phyloP scores from a whole-genome alignment of 2,888 invertebrate species.

The Ctena decussata region DNA sequence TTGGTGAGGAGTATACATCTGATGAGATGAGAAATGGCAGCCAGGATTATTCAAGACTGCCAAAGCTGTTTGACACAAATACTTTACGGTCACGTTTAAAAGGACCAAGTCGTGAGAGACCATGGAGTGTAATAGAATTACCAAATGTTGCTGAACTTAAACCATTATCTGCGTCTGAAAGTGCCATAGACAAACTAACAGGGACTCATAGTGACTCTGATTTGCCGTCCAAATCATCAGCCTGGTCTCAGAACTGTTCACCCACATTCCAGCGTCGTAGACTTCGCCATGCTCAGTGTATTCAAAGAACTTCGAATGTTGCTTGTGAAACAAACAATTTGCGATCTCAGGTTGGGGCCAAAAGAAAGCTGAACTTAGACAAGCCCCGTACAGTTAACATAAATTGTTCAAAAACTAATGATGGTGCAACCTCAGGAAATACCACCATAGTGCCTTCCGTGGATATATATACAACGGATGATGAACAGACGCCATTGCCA shows the following conservation, averaged over 20 bases:
- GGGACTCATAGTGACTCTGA: constrained; percentile 68
- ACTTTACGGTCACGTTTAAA: constrained; percentile 64
- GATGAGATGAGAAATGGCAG: constrained; percentile 70
- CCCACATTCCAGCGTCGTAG: constrained; percentile 73
- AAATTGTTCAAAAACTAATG: neutral
- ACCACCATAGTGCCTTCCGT: constrained; percentile 60
- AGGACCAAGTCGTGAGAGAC: constrained; percentile 88
- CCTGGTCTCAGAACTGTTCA: constrained; percentile 49
- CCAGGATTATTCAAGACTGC: constrained; percentile 55
- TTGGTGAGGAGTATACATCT: constrained; percentile 77
- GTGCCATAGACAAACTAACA: constrained; percentile 91
- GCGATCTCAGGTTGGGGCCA: constrained; percentile 69
- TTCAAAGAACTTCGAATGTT: constrained; percentile 49
- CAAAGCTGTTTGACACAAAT: constrained; percentile 70
- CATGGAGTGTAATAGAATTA: constrained; percentile 96
- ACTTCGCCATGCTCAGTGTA: constrained; percentile 51
- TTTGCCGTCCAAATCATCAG: constrained; percentile 51
- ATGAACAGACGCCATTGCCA: constrained; percentile 48
- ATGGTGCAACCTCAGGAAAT: constrained; percentile 41
- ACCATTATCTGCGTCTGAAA: constrained; percentile 95
- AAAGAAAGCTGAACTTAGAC: constrained; percentile 72
- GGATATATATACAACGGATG: constrained; percentile 60
- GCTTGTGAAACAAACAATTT: constrained; percentile 63
- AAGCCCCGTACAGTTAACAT: neutral
- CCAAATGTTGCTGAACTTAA: constrained; percentile 90